Percentiles rank a stretch among this genome's conserved stretches.
Evolutionary conservation across 2,797 vertebrate species (phyloP).

Genomic region (Falco berigora): DNA sequence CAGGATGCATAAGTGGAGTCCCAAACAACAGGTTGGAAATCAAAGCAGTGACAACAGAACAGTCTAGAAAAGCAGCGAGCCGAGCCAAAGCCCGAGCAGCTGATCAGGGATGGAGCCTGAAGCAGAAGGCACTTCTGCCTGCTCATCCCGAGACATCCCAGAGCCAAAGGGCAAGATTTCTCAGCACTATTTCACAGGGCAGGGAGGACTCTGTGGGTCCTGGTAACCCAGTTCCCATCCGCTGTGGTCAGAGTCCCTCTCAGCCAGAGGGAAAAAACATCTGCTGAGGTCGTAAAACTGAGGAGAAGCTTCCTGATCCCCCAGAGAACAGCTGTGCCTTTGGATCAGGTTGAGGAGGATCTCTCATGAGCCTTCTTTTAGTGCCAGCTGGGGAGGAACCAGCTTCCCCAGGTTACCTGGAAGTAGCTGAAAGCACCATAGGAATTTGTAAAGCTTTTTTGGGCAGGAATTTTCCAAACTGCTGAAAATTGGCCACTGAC

Average conservation of each 20-base stretch:
- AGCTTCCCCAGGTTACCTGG: background rate
- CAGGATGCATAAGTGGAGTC: background rate
- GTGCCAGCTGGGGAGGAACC: background rate
- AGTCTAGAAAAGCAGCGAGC: background rate
- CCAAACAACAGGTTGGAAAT: background rate
- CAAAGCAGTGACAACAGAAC: background rate
- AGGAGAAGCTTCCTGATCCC: background rate
- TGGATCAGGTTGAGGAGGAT: background rate
- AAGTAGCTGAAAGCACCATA: background rate
- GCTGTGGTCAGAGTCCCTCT: background rate
- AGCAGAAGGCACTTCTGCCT: background rate
- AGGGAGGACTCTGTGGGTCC: too few species aligned
- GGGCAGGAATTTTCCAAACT: background rate
- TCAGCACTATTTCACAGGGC: background rate
- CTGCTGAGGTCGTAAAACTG: background rate
- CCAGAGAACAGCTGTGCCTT: background rate
- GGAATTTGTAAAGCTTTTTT: background rate
- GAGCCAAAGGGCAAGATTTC: background rate
- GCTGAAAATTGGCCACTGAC: background rate
- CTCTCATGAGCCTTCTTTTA: background rate
- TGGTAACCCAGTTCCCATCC: background rate
- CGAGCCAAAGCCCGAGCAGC: background rate
- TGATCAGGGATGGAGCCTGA: background rate
- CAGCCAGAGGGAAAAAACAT: background rate
- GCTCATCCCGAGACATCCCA: background rate